Percentiles rank a stretch among this genome's conserved stretches.
phyloP scores from a whole-genome alignment of 2,888 invertebrate genomes.

The Erebia epiphron region DNA sequence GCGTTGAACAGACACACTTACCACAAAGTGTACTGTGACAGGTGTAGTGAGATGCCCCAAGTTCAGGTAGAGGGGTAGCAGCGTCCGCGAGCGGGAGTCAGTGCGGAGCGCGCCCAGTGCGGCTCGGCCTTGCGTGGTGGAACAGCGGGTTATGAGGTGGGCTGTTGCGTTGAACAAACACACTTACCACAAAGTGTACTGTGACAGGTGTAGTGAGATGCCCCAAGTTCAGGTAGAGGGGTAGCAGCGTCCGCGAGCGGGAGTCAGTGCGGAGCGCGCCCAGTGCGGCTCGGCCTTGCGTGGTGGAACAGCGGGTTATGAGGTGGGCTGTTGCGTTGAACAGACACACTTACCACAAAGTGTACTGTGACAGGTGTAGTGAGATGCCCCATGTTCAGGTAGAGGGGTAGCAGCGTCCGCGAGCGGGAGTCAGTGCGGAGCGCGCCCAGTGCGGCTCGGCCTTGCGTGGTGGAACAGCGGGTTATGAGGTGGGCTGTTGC shows the following conservation, averaged over 20 bases:
- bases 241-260: conserved; percentile 60
- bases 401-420: conserved; percentile 68
- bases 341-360: conserved; percentile 63
- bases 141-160: conserved; percentile 49
- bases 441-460: conserved; percentile 42
- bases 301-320: conserved; percentile 39
- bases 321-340: conserved; percentile 60
- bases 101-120: conserved; percentile 37
- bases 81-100: conserved; percentile 51
- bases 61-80: conserved; percentile 66
- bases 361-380: conserved; percentile 65
- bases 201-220: conserved; percentile 56
- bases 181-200: conserved; percentile 71
- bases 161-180: conserved; percentile 56
- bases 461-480: conserved; percentile 39
- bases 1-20: conserved; percentile 55
- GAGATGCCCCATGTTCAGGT: conserved; percentile 55
- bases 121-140: conserved; percentile 44
- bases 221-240: conserved; percentile 61
- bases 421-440: conserved; percentile 34
- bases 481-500: conserved; percentile 57
- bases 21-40: conserved; percentile 73
- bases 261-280: conserved; percentile 32
- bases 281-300: conserved; percentile 46
- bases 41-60: conserved; percentile 51